phyloP scores from a whole-genome alignment of 2,113 vertebrate genomes.

The Trochalopteron elliotii region DNA sequence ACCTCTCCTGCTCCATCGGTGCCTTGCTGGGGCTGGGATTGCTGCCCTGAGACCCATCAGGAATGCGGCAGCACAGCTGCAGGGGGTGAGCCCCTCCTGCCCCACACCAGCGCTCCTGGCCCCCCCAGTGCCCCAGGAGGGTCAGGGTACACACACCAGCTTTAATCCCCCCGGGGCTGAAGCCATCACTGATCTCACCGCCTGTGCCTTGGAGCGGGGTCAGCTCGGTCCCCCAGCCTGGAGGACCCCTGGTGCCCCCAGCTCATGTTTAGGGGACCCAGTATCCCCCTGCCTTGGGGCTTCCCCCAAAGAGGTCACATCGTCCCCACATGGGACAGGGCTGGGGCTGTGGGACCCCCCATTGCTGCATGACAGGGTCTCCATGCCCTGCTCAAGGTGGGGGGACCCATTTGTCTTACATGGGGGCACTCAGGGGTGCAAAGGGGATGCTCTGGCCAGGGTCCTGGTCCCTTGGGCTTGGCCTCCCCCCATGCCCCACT shows the following conservation, averaged over 20 bases:
- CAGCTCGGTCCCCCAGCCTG: fast-evolving
- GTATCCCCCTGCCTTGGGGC: background rate
- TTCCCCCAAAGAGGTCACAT: background rate
- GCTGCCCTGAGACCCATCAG: background rate
- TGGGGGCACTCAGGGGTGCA: background rate
- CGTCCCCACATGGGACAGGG: background rate
- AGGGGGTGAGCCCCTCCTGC: background rate
- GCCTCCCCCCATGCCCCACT: background rate
- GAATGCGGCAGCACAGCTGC: background rate
- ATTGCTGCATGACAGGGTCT: background rate
- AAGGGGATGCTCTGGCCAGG: background rate
- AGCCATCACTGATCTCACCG: slow-evolving; percentile 69
- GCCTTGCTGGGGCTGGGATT: slow-evolving; percentile 63
- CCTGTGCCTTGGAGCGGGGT: slow-evolving; percentile 66
- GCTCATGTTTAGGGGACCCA: fast-evolving
- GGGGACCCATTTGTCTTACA: background rate
- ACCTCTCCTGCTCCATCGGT: slow-evolving; percentile 34
- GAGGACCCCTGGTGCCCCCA: background rate
- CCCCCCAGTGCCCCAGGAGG: background rate
- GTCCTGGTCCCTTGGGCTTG: background rate
- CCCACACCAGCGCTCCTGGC: fast-evolving
- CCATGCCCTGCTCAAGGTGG: background rate
- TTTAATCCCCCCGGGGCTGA: background rate
- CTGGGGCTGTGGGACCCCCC: background rate
- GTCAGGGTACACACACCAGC: background rate